These are phyloP conservation scores for Xylota sylvarum DNA, from an alignment of 2,888 invertebrate genomes.

Conservation along the genomic window DNA sequence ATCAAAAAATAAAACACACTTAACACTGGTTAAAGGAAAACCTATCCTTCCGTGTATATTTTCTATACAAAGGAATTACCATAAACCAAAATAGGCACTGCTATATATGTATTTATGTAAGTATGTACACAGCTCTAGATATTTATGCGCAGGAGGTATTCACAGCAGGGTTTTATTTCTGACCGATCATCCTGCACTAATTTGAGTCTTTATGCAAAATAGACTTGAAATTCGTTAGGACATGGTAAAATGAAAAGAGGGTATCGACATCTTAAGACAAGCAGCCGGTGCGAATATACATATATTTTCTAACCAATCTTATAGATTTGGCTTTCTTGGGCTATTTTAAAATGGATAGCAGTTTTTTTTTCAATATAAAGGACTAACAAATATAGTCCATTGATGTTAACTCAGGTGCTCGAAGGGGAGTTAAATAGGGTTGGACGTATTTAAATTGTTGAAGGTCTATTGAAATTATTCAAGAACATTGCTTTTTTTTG, in stretches of 20 bases:
- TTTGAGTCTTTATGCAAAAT: not conserved
- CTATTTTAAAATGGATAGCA: not conserved
- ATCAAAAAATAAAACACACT: not conserved
- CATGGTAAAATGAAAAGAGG: not conserved
- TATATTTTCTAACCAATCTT: not conserved
- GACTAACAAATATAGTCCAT: not conserved
- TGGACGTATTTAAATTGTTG: not conserved
- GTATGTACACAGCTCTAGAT: not conserved
- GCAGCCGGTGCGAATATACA: not conserved
- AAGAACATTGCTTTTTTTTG: not conserved
- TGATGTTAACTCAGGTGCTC: not conserved
- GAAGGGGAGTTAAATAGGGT: not conserved
- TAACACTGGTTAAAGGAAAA: too few relatives aligned
- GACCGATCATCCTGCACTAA: constrained; percentile 14
- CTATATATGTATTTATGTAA: not conserved
- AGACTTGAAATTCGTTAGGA: not conserved
- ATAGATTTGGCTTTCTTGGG: not conserved
- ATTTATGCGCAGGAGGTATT: not conserved
- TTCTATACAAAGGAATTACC: not conserved
- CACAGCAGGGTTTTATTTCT: not conserved
- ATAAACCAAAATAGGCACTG: constrained; percentile 1
- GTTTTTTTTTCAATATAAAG: not conserved
- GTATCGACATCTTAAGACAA: not conserved
- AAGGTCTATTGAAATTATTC: too few relatives aligned
- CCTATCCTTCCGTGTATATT: not conserved